phyloP scores from a whole-genome alignment of 92 coral and sea anemone genomes.

The Palythoa heliodiscus region DNA sequence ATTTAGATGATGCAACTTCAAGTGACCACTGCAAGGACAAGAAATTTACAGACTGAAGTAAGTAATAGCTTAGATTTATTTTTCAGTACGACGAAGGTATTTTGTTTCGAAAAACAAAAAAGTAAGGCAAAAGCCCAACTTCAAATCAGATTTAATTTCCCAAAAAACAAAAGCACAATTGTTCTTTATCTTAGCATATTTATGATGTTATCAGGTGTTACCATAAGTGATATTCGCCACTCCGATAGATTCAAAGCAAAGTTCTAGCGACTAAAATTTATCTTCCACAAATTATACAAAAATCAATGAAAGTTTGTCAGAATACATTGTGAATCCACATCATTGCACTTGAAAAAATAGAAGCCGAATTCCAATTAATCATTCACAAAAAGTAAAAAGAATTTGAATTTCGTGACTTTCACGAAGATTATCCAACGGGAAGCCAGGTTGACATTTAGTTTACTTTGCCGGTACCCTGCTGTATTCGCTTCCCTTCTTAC shows the following conservation, averaged over 20 bases:
- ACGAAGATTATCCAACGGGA: conserved; percentile 5
- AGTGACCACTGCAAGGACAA: conserved; percentile 9
- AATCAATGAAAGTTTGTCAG: conserved; percentile 1
- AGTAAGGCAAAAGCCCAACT: conserved; percentile 8
- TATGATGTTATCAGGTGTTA: not conserved
- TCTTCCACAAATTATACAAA: conserved; percentile 5
- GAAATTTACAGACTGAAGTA: not conserved
- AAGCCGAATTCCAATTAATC: not conserved
- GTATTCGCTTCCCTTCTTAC: too few species aligned
- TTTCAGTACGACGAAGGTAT: conserved; percentile 2
- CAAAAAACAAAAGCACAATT: conserved; percentile 1
- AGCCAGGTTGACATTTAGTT: too few species aligned
- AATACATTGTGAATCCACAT: conserved; percentile 1
- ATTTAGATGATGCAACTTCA: not conserved
- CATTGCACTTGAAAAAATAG: conserved; percentile 1
- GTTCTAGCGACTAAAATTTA: not conserved
- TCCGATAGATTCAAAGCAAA: conserved; percentile 3
- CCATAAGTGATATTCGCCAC: conserved; percentile 13
- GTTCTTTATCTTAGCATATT: not conserved
- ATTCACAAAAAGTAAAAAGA: conserved; percentile 8
- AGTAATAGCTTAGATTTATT: conserved; percentile 17
- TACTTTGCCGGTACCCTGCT: too few species aligned
- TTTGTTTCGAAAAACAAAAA: conserved; percentile 1
- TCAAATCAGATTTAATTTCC: not conserved
- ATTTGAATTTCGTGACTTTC: conserved; percentile 16